These are phyloP conservation scores for Zelostemma sp. DNA, from an alignment of 1,140 invertebrate genomes.

Conservation along the genomic window DNA sequence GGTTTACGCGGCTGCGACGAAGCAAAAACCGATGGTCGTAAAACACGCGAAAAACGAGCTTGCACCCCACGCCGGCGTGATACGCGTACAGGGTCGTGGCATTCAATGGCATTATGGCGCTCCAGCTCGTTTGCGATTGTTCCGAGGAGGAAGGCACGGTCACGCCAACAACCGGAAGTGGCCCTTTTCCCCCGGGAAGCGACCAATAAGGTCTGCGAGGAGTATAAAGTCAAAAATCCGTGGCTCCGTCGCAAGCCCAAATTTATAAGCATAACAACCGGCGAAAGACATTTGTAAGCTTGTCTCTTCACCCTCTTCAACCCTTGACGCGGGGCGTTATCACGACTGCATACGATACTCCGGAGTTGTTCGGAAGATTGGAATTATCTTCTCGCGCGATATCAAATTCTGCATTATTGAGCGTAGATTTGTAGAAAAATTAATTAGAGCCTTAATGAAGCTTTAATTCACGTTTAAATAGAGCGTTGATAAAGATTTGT, in stretches of 20 bases:
- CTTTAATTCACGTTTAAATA: not conserved
- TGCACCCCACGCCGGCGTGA: conserved; percentile 24
- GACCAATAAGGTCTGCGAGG: conserved; percentile 42
- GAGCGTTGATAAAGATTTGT: not conserved
- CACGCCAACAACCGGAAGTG: conserved; percentile 44
- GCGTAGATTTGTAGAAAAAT: no score
- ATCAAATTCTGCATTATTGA: no score
- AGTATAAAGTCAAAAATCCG: conserved; percentile 45
- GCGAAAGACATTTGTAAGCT: conserved; percentile 32
- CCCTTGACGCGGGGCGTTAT: conserved; percentile 18
- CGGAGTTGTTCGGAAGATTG: conserved; percentile 14
- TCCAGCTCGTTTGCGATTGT: conserved; percentile 34
- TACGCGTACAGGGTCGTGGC: conserved; percentile 31
- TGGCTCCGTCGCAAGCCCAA: conserved; percentile 33
- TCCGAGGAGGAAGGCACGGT: conserved; percentile 38
- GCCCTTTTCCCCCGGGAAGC: conserved; percentile 30
- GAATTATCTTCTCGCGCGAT: no score
- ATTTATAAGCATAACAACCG: conserved; percentile 44
- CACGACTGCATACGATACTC: conserved; percentile 15
- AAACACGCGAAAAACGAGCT: conserved; percentile 49
- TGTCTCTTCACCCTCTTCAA: conserved; percentile 17
- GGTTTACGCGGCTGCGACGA: conserved; percentile 28
- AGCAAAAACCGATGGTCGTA: conserved; percentile 46
- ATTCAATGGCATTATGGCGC: conserved; percentile 32
- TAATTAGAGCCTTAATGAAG: no score